Percentiles rank a stretch among this genome's conserved stretches.
phyloP scores from a whole-genome alignment of 2,113 vertebrate genomes.

The Sinocyclocheilus anshuiensis region DNA sequence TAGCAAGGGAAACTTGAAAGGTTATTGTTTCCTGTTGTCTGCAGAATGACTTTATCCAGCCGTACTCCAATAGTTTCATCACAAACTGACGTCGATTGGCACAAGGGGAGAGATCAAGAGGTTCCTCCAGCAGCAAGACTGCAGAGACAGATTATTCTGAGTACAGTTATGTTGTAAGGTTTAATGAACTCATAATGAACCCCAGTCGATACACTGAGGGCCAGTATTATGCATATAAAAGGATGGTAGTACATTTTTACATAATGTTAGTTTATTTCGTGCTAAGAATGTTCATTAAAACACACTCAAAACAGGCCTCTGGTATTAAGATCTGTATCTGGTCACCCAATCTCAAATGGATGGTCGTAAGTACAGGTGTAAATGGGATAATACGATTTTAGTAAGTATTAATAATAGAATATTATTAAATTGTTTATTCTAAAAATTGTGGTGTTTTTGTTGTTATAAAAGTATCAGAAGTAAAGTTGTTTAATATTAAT shows the following conservation, averaged over 20 bases:
- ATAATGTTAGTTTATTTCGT: no score
- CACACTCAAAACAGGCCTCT: not conserved
- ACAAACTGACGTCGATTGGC: conserved; percentile 65
- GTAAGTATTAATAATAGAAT: no score
- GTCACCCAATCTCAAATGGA: not conserved
- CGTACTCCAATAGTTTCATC: conserved; percentile 64
- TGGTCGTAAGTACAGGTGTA: not conserved
- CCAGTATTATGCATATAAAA: not conserved
- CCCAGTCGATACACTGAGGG: not conserved
- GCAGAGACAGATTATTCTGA: not conserved
- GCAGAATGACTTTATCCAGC: conserved; percentile 66
- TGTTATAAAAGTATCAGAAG: no score
- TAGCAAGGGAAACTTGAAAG: conserved; percentile 70
- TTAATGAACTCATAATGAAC: conserved; percentile 2
- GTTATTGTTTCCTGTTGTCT: conserved; percentile 79
- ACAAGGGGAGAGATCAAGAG: conserved; percentile 54
- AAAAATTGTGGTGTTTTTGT: no score
- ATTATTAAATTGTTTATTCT: no score
- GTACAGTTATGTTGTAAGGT: conserved; percentile 7
- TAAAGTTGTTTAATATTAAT: no score
- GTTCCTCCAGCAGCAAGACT: conserved; percentile 45
- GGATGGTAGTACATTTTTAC: not conserved
- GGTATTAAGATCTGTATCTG: not conserved
- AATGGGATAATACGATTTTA: not conserved
- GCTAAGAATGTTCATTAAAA: not conserved